Evolutionary conservation across 2,797 vertebrate species (phyloP), one percentile per base, ranked within the genome.

Genomic region (Ceyx erithaca): DNA sequence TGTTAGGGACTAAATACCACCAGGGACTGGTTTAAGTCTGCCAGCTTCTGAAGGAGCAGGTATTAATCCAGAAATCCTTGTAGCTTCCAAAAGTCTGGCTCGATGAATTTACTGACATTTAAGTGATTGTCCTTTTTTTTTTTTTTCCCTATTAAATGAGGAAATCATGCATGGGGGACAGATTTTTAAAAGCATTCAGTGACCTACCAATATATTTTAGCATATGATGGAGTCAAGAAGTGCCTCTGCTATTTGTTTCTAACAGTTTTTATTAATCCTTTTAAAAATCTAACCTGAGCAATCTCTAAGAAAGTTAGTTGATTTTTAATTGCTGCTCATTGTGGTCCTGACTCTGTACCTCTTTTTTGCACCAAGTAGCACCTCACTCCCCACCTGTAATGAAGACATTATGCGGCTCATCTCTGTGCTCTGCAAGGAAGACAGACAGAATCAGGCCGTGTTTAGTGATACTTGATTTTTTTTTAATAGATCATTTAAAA

Each of bases 401-500:
- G 9, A 90, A 81, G 51, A n/a, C 49, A 58, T 55, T 33, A 70
- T 45, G 73, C 70, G 13, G 26, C n/a, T 66, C 49, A 85, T 35
- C 12, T 40, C 35, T 35, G 61, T 3, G 6, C 66, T 87, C 61
- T 85, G 77, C 0, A 0, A 80, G 62, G 48, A 69, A 91, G 94
- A 90, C 49, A 71, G 64, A 31, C 66, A 95, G 90, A 94, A 90
- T 80, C 76, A 72, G 76, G 30, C 37, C n/a, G 31, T 6, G 2
- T 87, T 33, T 75, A 93, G 71, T 35, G 75, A 96, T 92, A 95
- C 90, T 96, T 96, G 93, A 97, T 97, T 89, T 46, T 96, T 87
- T 46, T 96, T 95, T 14, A 86, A 91, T 66, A 89, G 71, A 40
- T 96, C n/a, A 61, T 63, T 92, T 93, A 84, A 63, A 66, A 37